Evolutionary conservation across 2,888 invertebrate genomes (phyloP).

Genomic region (Danaus chrysippus): DNA sequence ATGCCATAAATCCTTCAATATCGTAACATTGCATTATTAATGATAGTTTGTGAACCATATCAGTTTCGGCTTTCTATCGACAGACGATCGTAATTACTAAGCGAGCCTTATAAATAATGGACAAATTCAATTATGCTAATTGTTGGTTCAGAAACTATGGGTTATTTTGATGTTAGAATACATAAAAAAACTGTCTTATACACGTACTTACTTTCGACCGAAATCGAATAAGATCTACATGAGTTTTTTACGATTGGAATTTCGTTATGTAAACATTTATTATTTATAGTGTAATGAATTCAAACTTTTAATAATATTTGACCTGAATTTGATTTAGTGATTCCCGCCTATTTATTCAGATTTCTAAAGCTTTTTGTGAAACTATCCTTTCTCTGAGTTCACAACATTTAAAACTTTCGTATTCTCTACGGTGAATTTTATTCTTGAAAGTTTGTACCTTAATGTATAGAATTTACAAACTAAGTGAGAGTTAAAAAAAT

Average conservation of each 20-base stretch:
- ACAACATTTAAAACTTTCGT: not conserved
- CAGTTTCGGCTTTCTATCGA: slow-evolving; percentile 16
- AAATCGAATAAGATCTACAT: too few relatives aligned
- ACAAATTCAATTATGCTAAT: slow-evolving; percentile 11
- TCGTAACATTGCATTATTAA: slow-evolving; percentile 23
- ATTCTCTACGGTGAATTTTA: slow-evolving; percentile 1
- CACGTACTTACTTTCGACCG: not conserved
- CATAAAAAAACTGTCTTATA: not conserved
- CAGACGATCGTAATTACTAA: slow-evolving; percentile 13
- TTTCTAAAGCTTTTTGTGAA: not conserved
- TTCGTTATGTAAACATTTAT: too few relatives aligned
- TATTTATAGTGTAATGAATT: too few relatives aligned
- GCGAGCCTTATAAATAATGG: slow-evolving; percentile 4
- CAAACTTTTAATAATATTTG: too few relatives aligned
- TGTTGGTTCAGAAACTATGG: not conserved
- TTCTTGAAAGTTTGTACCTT: not conserved
- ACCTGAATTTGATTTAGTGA: not conserved
- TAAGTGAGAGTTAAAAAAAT: too few relatives aligned
- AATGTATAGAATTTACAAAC: not conserved
- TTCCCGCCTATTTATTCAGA: not conserved
- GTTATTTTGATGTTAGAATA: not conserved
- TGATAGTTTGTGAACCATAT: slow-evolving; percentile 12
- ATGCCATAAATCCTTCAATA: slow-evolving; percentile 23
- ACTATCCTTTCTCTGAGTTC: not conserved
- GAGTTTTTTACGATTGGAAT: too few relatives aligned